Evolutionary conservation across 1,140 invertebrate species (phyloP), one percentile per base, ranked within the genome.

Genomic region (Eriosoma lanigerum): DNA sequence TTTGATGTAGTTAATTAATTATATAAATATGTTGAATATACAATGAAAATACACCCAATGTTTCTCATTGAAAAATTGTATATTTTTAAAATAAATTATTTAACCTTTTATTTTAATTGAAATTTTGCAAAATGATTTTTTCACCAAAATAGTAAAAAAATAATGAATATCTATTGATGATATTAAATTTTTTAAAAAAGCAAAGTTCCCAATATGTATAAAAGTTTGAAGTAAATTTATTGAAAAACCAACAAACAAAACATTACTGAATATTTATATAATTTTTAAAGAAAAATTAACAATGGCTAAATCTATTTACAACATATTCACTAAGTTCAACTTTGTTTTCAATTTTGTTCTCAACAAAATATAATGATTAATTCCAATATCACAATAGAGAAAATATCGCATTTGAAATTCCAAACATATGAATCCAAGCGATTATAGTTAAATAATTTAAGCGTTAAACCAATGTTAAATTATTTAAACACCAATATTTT

Each of bases 371-470:
- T 32, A 56, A 54, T 75, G 21, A 60, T 76, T 58, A 78, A 78
- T 58, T 78, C 21, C 73, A 78, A 78, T 78, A 78, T 78, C 73
- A 78, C 73, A 78, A 78, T 76, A 56, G 50, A 60, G 29, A 78
- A 75, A 38, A 46, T 46, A 60, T 60, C 73, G 54, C 54, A 2
- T 78, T 78, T 60, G 21, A 62, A 32, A 78, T 6, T 60, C n/a
- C 32, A 60, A 46, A 78, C 21, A 24, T 56, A 44, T 48, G 29
- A 54, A 60, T 78, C 60, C 54, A 58, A 78, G 73, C 54, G 54
- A 78, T 78, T 60, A 38, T 38, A 78, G 56, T 78, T 56, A 26
- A 78, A 78, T 46, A 78, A 60, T 24, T 78, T 58, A 78, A 46
- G 73, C 73, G 15, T 60, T 46, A 60, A 76, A 56, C 46, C 56